Base-by-base conservation (phyloP, 1,140 invertebrate genomes). In the Eumaeus atala region DNA sequence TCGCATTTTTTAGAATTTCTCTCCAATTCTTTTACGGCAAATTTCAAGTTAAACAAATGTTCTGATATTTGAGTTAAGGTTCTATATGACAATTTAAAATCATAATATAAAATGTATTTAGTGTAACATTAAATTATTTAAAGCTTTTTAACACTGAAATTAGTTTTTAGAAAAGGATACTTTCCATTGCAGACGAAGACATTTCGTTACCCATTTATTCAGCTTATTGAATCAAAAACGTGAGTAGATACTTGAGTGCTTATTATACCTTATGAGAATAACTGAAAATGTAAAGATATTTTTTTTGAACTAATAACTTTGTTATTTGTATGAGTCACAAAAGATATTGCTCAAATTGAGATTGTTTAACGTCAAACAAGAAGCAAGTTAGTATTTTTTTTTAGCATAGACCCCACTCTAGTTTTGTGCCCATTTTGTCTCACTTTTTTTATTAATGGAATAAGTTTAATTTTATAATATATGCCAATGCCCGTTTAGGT, bases 11-110 rank as follows among this genome's bases (percentile, higher is more conserved):
- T 99, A 0, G 98, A 96, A 89, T 98, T 97, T 62, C 98, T 89
- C 77, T 98, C 96, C 51, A 99, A 88, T 70, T 99, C 97, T 88
- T 99, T 99, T 0, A 97, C 96, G 56, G 97, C 97, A 91, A 99
- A 99, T 89, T 98, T 98, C 67, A 99, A 90, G 91, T 99, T 99
- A 77, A 99, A 99, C 48, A 99, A 89, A 89, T 99, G 96, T 89
- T 95, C 95, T 96, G 72, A 58, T 33, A 28, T 34, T 35, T 57
- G 58, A 60, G 59, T 77, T 77, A 73, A 76, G 67, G 63, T 73
- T 57, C 50, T 16, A 44, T 4, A 16, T 11, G n/a, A 0, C 9
- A 48, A 48, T 28, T 28, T 33, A 4, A 48, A 18, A 17, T 10
- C 10, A 14, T 34, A 12, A 37, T 51, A 48, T 44, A 33, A 9